Conservation (phyloP, 2,797 vertebrate species). For the Heterohyrax brucei region DNA sequence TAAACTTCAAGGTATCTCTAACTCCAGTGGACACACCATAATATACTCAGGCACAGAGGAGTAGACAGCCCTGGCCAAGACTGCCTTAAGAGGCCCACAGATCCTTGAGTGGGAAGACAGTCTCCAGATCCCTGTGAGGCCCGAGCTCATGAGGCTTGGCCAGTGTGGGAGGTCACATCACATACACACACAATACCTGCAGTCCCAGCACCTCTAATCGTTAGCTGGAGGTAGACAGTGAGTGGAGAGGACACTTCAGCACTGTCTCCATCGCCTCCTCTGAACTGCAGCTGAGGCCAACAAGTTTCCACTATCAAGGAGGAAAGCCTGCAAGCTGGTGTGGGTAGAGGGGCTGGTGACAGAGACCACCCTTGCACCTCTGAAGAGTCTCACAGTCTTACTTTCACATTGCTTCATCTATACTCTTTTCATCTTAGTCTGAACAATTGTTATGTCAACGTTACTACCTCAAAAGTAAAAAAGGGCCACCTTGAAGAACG, state of each 20-base stretch:
- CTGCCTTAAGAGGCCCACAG: neutral
- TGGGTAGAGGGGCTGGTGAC: accelerated
- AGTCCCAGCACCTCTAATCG: too few species aligned
- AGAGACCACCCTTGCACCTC: neutral
- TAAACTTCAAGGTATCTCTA: neutral
- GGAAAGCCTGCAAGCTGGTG: neutral
- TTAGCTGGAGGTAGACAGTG: too few species aligned
- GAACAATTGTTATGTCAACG: accelerated
- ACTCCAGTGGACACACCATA: neutral
- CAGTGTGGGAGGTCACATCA: neutral
- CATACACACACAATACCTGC: neutral
- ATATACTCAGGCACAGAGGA: accelerated
- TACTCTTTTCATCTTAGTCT: neutral
- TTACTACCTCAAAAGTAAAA: neutral
- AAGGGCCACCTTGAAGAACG: neutral
- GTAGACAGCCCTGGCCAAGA: neutral
- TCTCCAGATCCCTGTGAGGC: neutral
- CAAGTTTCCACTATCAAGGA: neutral
- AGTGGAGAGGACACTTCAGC: accelerated
- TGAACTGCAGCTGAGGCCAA: neutral
- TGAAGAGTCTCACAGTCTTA: neutral
- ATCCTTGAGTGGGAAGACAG: accelerated
- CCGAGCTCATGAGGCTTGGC: accelerated
- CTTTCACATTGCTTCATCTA: neutral
- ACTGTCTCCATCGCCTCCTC: neutral